Conservation (phyloP, 2,113 vertebrate species). For the Hydropotes inermis region DNA sequence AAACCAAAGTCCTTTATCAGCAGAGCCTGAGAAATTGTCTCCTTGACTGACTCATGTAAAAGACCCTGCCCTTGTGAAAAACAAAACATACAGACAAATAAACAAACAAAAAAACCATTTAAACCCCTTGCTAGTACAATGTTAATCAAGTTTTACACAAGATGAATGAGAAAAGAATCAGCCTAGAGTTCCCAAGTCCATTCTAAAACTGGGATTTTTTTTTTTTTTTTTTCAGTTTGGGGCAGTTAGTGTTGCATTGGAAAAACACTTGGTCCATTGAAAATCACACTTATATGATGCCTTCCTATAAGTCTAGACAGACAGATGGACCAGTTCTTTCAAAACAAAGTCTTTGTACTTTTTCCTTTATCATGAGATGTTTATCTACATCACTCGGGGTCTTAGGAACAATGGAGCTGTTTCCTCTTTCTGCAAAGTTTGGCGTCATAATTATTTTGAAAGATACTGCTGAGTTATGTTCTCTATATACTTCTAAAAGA, state of each 20-base stretch:
- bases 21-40: neutral
- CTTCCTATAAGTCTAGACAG: constrained; percentile 71
- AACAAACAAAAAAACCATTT: neutral
- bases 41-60: neutral
- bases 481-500: constrained; percentile 42
- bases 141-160: constrained; percentile 33
- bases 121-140: neutral
- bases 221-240: constrained; percentile 31
- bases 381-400: constrained; percentile 26
- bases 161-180: neutral
- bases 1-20: neutral
- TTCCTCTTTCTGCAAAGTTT: constrained; percentile 61
- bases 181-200: neutral
- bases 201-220: constrained; percentile 19
- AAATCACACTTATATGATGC: constrained; percentile 61
- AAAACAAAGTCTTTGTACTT: constrained; percentile 36
- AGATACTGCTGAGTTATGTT: constrained; percentile 48
- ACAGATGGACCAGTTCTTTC: constrained; percentile 29
- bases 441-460: constrained; percentile 63
- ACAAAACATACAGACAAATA: neutral
- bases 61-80: neutral
- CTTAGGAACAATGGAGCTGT: constrained; percentile 58
- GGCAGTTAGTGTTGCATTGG: constrained; percentile 17
- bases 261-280: constrained; percentile 38
- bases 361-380: constrained; percentile 31